Evolutionary conservation across 2,113 vertebrate genomes (phyloP).

Genomic region (Holacanthus passer): DNA sequence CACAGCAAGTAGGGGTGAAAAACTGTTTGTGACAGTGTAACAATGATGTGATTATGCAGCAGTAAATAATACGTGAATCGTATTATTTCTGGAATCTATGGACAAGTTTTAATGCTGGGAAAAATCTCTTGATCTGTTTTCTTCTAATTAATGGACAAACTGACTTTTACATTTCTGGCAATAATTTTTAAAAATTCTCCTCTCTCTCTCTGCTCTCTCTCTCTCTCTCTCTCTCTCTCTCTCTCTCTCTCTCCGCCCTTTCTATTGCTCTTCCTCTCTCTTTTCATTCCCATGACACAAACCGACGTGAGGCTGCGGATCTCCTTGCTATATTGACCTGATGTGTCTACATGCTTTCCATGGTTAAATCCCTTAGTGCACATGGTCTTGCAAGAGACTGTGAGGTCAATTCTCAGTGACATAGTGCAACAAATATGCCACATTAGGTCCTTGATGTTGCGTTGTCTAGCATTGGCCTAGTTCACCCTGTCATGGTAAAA

Average conservation of each 20-base stretch:
- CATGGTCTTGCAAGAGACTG: slow-evolving; percentile 15
- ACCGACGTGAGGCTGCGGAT: slow-evolving; percentile 7
- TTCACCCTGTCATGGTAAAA: slow-evolving; percentile 27
- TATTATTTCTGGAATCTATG: neutral
- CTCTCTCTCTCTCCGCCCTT: neutral
- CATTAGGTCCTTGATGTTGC: slow-evolving; percentile 14
- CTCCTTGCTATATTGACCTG: slow-evolving; percentile 43
- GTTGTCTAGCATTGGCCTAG: slow-evolving; percentile 17
- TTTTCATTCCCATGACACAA: slow-evolving; percentile 23
- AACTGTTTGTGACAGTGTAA: neutral
- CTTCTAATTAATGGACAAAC: no score
- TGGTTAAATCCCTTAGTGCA: slow-evolving; percentile 24
- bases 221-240: neutral
- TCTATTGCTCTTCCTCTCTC: slow-evolving; percentile 19
- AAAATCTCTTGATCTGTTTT: no score
- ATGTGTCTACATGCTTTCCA: slow-evolving; percentile 46
- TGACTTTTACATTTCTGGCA: neutral
- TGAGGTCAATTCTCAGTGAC: slow-evolving; percentile 51
- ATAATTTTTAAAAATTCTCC: neutral
- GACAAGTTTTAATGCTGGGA: neutral
- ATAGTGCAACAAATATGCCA: slow-evolving; percentile 41
- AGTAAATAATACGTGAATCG: neutral
- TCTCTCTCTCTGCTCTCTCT: neutral
- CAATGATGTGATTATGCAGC: neutral
- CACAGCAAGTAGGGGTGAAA: neutral